Conservation (phyloP, 2,888 invertebrate species). For the Agonum fuliginosum region DNA sequence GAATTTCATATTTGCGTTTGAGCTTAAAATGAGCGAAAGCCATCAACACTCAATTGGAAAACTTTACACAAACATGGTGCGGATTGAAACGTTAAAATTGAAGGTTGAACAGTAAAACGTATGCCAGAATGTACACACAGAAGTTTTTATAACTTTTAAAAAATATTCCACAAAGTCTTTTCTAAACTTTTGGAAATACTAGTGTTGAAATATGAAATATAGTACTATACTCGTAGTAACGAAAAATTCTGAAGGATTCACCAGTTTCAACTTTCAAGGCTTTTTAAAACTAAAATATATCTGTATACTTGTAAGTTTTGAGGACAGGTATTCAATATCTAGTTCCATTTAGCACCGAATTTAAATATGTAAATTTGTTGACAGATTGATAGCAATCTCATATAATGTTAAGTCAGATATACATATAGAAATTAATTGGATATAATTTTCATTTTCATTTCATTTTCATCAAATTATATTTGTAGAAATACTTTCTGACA, state of each 20-base stretch:
- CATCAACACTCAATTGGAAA: conserved; percentile 25
- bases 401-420: no score
- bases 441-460: conserved; percentile 5
- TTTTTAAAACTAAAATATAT: neutral
- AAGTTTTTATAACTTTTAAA: neutral
- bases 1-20: conserved; percentile 16
- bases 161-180: neutral
- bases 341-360: conserved; percentile 15
- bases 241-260: conserved; percentile 4
- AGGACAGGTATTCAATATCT: neutral
- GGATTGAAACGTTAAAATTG: neutral
- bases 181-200: neutral
- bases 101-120: neutral
- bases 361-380: conserved; percentile 8
- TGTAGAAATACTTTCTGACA: neutral
- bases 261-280: conserved; percentile 11
- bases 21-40: conserved; percentile 9
- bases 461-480: neutral
- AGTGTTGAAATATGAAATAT: no score
- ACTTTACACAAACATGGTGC: conserved; percentile 18
- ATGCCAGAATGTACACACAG: neutral
- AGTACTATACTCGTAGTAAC: no score
- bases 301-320: neutral
- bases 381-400: neutral
- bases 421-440: neutral